A percentile compares a stretch with the other conserved stretches of the same genome.
Conservation (phyloP, 2,888 invertebrate species). For the Lasioglossum lativentre region DNA sequence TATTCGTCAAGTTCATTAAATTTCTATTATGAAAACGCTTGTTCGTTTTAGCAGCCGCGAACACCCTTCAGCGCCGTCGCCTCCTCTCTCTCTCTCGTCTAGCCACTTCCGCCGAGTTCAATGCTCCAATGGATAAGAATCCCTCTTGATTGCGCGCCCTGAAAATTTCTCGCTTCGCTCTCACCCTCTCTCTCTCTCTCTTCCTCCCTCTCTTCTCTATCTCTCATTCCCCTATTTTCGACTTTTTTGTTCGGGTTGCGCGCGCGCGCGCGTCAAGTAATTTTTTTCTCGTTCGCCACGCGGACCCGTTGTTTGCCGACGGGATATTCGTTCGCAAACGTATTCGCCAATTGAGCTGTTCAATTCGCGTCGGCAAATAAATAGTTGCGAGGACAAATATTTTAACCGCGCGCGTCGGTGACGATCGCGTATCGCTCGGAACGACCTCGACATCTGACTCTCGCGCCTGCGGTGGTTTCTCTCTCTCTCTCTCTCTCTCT, state of each 20-base stretch:
- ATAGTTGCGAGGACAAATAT: slow-evolving; percentile 48
- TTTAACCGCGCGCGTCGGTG: slow-evolving; percentile 33
- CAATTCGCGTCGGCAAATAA: slow-evolving; percentile 48
- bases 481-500: too few relatives aligned
- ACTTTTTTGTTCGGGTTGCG: too few relatives aligned
- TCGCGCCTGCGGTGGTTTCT: not conserved
- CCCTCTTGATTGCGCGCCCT: slow-evolving; percentile 33
- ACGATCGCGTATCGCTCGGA: slow-evolving; percentile 39
- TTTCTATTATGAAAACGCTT: slow-evolving; percentile 62
- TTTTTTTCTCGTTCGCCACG: not conserved
- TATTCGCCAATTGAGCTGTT: slow-evolving; percentile 35
- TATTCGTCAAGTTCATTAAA: slow-evolving; percentile 69
- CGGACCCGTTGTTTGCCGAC: slow-evolving; percentile 30
- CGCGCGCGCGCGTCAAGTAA: too few relatives aligned
- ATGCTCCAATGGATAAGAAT: slow-evolving; percentile 55
- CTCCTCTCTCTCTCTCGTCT: slow-evolving; percentile 40
- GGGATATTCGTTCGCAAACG: slow-evolving; percentile 30
- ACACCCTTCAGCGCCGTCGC: slow-evolving; percentile 33
- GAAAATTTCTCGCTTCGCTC: slow-evolving; percentile 8
- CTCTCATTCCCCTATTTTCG: not conserved
- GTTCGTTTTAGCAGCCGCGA: slow-evolving; percentile 54
- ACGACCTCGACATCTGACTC: slow-evolving; percentile 36
- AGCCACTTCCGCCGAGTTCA: slow-evolving; percentile 57
- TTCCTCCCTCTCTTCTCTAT: not conserved
- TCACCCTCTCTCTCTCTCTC: not conserved